A percentile compares a stretch with the other conserved stretches of the same genome.
Conservation (phyloP, 2,113 vertebrate genomes). For the Petromus typicus region DNA sequence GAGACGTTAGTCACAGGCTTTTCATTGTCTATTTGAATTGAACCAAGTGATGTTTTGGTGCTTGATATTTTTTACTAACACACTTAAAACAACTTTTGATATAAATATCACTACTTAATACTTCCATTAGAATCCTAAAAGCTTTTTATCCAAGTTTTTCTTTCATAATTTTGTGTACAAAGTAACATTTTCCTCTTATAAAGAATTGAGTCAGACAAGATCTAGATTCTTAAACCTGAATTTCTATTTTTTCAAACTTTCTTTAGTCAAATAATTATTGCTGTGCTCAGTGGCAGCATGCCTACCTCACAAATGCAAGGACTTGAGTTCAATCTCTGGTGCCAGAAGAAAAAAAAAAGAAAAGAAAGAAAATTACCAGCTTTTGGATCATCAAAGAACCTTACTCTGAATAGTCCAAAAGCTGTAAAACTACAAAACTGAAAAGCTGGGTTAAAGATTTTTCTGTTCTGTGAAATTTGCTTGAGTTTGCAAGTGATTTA, state of each 20-base stretch:
- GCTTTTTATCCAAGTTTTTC: background rate
- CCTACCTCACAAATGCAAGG: too few relatives aligned
- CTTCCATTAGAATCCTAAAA: background rate
- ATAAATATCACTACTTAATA: constrained; percentile 10
- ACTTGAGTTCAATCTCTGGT: too few relatives aligned
- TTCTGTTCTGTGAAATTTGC: constrained; percentile 9
- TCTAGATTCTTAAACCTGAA: constrained; percentile 6
- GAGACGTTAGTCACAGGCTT: background rate
- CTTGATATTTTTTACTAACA: background rate
- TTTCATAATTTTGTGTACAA: background rate
- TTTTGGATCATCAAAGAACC: background rate
- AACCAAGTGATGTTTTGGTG: background rate
- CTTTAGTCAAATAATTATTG: background rate
- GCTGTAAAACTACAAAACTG: constrained; percentile 20
- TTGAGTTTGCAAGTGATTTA: constrained; percentile 28
- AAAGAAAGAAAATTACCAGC: too few relatives aligned
- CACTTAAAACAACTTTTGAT: background rate
- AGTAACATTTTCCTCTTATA: constrained; percentile 23
- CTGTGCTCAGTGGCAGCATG: too few relatives aligned
- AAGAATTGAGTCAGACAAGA: constrained; percentile 5
- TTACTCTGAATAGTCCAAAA: background rate
- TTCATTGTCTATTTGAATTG: background rate
- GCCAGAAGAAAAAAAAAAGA: too few relatives aligned
- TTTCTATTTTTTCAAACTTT: background rate
- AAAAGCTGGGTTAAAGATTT: background rate